Evolutionary conservation across 2,888 invertebrate genomes (phyloP).

Genomic region (Carterocephalus palaemon): DNA sequence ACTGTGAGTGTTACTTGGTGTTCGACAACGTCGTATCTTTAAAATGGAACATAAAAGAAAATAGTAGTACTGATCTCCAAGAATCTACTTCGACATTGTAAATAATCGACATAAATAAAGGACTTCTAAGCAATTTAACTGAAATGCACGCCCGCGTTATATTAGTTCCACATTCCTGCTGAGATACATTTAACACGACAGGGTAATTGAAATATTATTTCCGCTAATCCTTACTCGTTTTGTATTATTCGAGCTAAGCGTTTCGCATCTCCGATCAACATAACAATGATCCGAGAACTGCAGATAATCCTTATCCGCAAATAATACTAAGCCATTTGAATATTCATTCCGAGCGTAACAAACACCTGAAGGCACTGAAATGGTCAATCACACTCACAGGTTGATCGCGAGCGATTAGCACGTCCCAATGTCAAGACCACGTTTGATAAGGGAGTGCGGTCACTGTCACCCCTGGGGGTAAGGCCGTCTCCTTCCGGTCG

Average conservation of each 20-base stretch:
- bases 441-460: slow-evolving; percentile 19
- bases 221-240: slow-evolving; percentile 47
- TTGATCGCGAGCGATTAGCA: slow-evolving; percentile 36
- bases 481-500: slow-evolving; percentile 35
- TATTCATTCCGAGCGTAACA: slow-evolving; percentile 44
- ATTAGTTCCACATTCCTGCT: slow-evolving; percentile 39
- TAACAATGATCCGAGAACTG: slow-evolving; percentile 66
- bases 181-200: slow-evolving; percentile 42
- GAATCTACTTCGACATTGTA: no score
- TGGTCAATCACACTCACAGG: slow-evolving; percentile 34
- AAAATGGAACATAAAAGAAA: no score
- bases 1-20: no score
- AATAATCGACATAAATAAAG: slow-evolving; percentile 7
- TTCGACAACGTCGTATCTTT: no score
- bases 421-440: slow-evolving; percentile 60
- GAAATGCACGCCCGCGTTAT: slow-evolving; percentile 16
- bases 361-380: slow-evolving; percentile 54
- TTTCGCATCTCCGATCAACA: slow-evolving; percentile 57
- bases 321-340: slow-evolving; percentile 51
- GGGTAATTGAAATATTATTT: slow-evolving; percentile 58
- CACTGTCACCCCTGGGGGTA: slow-evolving; percentile 14
- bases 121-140: slow-evolving; percentile 8
- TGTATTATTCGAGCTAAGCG: slow-evolving; percentile 38
- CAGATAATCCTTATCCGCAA: slow-evolving; percentile 61
- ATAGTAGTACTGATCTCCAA: no score